Evolutionary conservation across 2,797 vertebrate genomes (phyloP).

Genomic region (Gobionotothen gibberifrons): DNA sequence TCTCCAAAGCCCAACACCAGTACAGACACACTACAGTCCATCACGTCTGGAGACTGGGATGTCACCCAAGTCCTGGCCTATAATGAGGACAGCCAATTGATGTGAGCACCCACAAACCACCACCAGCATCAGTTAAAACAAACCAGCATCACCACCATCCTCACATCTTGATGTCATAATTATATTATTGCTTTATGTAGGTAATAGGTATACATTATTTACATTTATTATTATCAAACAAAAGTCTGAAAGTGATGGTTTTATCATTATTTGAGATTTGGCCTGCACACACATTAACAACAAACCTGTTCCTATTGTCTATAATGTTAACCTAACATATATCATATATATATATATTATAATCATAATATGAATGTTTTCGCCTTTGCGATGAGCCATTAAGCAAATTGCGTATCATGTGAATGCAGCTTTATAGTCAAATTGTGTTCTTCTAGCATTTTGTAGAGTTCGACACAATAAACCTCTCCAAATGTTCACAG

Average conservation of each 20-base stretch:
- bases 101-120: slow-evolving; percentile 83
- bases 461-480: neutral
- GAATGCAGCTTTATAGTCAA: no score
- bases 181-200: neutral
- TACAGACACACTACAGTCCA: slow-evolving; percentile 91
- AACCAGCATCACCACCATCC: neutral
- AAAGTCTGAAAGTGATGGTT: neutral
- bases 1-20: slow-evolving; percentile 91
- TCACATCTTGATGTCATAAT: neutral
- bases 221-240: neutral
- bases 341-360: neutral
- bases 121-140: neutral
- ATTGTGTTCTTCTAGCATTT: neutral
- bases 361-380: no score
- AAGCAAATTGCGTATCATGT: no score
- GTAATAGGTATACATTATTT: neutral
- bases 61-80: slow-evolving; percentile 94
- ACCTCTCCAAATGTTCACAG: slow-evolving; percentile 3
- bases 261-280: neutral
- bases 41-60: slow-evolving; percentile 98
- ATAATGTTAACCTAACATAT: neutral
- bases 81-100: slow-evolving; percentile 91
- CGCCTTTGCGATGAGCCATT: no score
- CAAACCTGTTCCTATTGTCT: neutral
- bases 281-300: neutral